Percentiles rank a stretch among this genome's conserved stretches.
These are phyloP conservation scores for Stegodyphus dumicola DNA, from an alignment of 1,140 invertebrate genomes.

Conservation along the genomic window DNA sequence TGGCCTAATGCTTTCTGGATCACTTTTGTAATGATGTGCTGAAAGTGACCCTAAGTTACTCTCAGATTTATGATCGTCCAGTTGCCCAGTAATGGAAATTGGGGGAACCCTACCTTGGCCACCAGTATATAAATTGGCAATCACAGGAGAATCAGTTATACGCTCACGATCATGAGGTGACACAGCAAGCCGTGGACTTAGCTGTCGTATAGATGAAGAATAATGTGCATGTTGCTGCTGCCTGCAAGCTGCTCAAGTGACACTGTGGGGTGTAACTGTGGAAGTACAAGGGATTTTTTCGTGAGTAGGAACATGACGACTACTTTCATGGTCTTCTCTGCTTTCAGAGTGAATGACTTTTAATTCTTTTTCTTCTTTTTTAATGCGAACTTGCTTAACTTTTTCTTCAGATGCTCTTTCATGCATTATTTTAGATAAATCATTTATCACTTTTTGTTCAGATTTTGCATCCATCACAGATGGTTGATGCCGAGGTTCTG, in stretches of 20 bases:
- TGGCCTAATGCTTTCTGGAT: constrained; percentile 35
- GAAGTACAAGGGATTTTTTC: constrained; percentile 23
- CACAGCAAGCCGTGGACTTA: constrained; percentile 60
- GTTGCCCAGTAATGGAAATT: constrained; percentile 29
- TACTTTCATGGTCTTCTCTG: constrained; percentile 29
- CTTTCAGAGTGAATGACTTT: constrained; percentile 24
- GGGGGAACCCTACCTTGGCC: constrained; percentile 24
- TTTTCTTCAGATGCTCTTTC: constrained; percentile 29
- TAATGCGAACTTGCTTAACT: constrained; percentile 25
- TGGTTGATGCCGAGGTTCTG: constrained; percentile 18
- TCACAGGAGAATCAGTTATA: constrained; percentile 79
- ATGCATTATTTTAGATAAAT: constrained; percentile 36
- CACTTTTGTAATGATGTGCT: constrained; percentile 36
- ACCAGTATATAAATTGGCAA: constrained; percentile 75
- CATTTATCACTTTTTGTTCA: constrained; percentile 59
- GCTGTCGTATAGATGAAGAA: constrained; percentile 59
- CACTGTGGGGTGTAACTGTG: constrained; percentile 63
- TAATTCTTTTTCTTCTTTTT: constrained; percentile 42
- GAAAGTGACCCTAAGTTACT: constrained; percentile 11
- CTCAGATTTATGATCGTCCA: constrained; percentile 27
- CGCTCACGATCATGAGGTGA: constrained; percentile 74
- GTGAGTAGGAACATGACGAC: constrained; percentile 3
- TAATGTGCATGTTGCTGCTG: constrained; percentile 37
- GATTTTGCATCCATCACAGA: constrained; percentile 59
- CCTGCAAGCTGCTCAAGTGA: constrained; percentile 1